Evolutionary conservation across 2,888 invertebrate species (phyloP).

Genomic region (Pollenia griseotomentosa): DNA sequence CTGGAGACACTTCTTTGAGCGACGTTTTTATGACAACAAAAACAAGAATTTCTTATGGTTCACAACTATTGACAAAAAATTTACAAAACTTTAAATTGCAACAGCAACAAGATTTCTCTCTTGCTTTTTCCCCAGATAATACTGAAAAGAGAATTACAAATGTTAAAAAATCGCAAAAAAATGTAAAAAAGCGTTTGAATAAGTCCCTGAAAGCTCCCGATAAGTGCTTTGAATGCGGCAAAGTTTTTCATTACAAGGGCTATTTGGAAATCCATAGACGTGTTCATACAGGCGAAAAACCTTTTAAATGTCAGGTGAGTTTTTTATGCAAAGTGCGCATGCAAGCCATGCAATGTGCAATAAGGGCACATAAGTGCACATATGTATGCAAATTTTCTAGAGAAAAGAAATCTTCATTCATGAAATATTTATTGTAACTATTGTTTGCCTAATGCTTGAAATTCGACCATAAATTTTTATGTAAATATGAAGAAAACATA

Average conservation of each 20-base stretch:
- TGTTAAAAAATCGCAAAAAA: conserved; percentile 1
- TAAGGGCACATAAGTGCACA: no score
- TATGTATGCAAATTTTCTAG: no score
- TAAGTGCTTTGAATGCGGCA: conserved; percentile 79
- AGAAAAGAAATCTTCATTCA: no score
- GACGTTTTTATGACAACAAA: conserved; percentile 73
- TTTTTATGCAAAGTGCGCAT: background rate
- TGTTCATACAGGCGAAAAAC: conserved; percentile 79
- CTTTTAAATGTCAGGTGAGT: conserved; percentile 79
- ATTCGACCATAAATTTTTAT: no score
- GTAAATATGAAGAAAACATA: no score
- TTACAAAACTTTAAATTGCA: conserved; percentile 17
- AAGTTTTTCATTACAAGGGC: conserved; percentile 78
- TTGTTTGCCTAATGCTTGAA: no score
- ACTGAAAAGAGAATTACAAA: background rate
- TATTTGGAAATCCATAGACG: conserved; percentile 79
- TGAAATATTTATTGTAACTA: no score
- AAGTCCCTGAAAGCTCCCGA: conserved; percentile 76
- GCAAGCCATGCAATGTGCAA: no score
- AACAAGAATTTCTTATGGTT: conserved; percentile 48
- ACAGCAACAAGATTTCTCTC: conserved; percentile 11
- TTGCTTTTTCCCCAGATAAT: background rate
- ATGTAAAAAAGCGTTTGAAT: background rate
- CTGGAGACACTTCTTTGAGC: conserved; percentile 77
- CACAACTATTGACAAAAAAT: conserved; percentile 17